Evolutionary conservation across 2,113 vertebrate genomes (phyloP).

Genomic region (Ardeotis arabs): DNA sequence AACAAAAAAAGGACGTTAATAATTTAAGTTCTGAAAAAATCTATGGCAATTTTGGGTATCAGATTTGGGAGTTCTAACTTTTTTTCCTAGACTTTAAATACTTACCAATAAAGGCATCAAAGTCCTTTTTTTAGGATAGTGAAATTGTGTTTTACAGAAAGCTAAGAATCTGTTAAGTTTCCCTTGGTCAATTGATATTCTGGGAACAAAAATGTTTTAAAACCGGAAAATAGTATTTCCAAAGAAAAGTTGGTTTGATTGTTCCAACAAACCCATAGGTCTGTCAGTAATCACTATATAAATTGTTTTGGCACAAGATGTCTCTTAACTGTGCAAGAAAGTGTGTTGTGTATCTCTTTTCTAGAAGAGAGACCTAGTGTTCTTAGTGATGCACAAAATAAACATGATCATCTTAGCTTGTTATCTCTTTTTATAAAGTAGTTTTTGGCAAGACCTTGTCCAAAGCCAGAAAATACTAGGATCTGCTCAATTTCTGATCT

Average conservation of each 20-base stretch:
- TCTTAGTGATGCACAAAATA: background rate
- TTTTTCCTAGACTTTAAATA: background rate
- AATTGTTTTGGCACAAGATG: background rate
- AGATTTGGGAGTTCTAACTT: background rate
- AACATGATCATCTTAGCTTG: background rate
- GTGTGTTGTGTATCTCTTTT: background rate
- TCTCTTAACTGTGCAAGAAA: background rate
- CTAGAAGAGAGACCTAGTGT: background rate
- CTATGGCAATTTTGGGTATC: background rate
- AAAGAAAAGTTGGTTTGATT: background rate
- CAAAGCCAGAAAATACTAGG: background rate
- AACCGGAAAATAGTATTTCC: background rate
- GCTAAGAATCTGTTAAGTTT: background rate
- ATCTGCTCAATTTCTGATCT: background rate
- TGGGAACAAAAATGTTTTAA: background rate
- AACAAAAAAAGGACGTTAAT: background rate
- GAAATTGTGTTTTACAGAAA: background rate
- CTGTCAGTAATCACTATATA: background rate
- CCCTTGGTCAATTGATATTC: background rate
- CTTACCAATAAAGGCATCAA: background rate
- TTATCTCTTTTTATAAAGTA: background rate
- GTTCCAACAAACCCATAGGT: background rate
- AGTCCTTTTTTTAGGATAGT: background rate
- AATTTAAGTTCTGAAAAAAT: background rate
- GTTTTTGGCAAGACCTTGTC: background rate